Evolutionary conservation across 2,113 vertebrate genomes (phyloP).

Genomic region (Hirundichthys speculiger): DNA sequence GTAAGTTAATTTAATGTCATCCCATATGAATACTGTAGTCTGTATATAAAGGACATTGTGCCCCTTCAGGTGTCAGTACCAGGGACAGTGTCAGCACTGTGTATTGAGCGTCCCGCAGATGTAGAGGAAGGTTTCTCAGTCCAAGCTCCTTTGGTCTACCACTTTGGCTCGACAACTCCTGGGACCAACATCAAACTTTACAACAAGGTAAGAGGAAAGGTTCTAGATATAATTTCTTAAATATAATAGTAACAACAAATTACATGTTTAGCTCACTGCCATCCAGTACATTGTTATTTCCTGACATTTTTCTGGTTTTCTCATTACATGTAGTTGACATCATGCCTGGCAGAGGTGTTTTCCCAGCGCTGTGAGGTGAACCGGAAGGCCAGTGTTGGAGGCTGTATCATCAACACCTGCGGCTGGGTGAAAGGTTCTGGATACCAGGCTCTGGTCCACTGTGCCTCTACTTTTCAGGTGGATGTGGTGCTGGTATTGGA

Average conservation of each 20-base stretch:
- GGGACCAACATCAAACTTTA: slow-evolving; percentile 99
- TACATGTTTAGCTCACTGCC: neutral
- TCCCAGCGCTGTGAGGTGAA: slow-evolving; percentile 97
- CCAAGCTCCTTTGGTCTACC: slow-evolving; percentile 96
- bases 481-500: slow-evolving; percentile 97
- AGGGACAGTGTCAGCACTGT: slow-evolving; percentile 93
- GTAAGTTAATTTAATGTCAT: neutral
- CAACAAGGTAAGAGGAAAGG: slow-evolving; percentile 86
- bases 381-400: slow-evolving; percentile 91
- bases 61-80: slow-evolving; percentile 88
- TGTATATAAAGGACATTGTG: neutral
- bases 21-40: neutral
- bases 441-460: slow-evolving; percentile 96
- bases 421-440: slow-evolving; percentile 98
- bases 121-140: slow-evolving; percentile 97
- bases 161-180: slow-evolving; percentile 96
- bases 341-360: slow-evolving; percentile 93
- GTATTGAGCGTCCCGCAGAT: slow-evolving; percentile 94
- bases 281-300: neutral
- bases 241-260: neutral
- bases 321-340: slow-evolving; percentile 84
- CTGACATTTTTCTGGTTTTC: slow-evolving; percentile 1
- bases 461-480: slow-evolving; percentile 95
- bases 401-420: slow-evolving; percentile 97
- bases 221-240: neutral